These are phyloP conservation scores for Carassius gibelio DNA, from an alignment of 2,113 vertebrate species.

Conservation along the genomic window DNA sequence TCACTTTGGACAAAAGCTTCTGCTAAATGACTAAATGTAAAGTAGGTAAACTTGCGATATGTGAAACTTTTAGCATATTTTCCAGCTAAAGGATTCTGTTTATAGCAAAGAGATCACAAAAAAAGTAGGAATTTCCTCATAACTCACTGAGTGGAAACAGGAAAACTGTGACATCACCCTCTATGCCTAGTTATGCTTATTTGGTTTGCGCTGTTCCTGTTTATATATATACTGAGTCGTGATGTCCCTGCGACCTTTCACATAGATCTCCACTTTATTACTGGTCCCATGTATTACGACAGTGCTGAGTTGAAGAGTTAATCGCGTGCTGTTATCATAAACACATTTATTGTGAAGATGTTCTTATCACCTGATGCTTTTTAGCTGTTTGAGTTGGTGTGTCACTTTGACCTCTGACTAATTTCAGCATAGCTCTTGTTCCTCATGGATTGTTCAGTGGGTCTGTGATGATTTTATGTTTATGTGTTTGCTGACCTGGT, in stretches of 20 bases:
- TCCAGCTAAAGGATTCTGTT: not conserved
- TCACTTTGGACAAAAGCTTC: too few relatives aligned
- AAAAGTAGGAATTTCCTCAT: conserved; percentile 35
- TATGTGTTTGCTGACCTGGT: not conserved
- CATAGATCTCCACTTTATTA: not conserved
- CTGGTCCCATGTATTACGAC: not conserved
- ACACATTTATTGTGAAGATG: conserved; percentile 33
- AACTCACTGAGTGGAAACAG: conserved; percentile 48
- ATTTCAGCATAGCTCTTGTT: not conserved
- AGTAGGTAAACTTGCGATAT: not conserved
- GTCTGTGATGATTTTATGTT: not conserved
- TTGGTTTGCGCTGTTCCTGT: conserved; percentile 46
- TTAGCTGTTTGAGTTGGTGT: conserved; percentile 14
- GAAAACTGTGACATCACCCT: conserved; percentile 54
- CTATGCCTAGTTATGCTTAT: conserved; percentile 47
- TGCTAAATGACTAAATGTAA: too few relatives aligned
- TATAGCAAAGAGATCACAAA: conserved; percentile 15
- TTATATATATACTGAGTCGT: conserved; percentile 19
- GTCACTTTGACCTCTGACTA: conserved; percentile 23
- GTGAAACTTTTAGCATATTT: conserved; percentile 1
- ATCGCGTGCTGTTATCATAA: not conserved
- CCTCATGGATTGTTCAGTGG: not conserved
- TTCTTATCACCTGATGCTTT: conserved; percentile 34
- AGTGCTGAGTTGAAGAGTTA: not conserved
- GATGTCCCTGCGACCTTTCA: conserved; percentile 7